These are phyloP conservation scores for Caenorhabditis sp. DNA, from an alignment of 2,888 invertebrate species.

Conservation along the genomic window DNA sequence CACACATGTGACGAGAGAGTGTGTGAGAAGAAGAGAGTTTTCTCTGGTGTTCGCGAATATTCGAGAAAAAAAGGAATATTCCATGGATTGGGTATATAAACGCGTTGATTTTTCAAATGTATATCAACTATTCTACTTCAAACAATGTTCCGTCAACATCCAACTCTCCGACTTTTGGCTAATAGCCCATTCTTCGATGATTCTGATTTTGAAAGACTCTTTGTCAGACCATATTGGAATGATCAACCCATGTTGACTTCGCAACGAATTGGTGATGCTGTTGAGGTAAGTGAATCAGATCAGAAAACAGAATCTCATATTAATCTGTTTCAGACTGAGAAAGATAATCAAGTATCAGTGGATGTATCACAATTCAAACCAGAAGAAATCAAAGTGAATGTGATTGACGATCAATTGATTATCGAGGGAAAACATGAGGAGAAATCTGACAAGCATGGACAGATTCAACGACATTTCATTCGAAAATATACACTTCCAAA, in stretches of 20 bases:
- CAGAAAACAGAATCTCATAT: not conserved
- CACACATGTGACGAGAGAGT: too few relatives aligned
- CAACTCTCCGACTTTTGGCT: not conserved
- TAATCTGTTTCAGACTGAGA: conserved; percentile 31
- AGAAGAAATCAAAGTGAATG: conserved; percentile 63
- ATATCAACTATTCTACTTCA: not conserved
- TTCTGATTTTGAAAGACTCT: conserved; percentile 57
- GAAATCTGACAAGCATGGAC: conserved; percentile 59
- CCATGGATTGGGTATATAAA: too few relatives aligned
- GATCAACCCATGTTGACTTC: conserved; percentile 56
- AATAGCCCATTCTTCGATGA: conserved; percentile 55
- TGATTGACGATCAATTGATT: conserved; percentile 58
- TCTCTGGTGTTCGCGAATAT: too few relatives aligned
- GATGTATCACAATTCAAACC: conserved; percentile 64
- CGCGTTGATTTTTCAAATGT: too few relatives aligned
- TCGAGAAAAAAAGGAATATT: too few relatives aligned
- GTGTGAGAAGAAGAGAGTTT: too few relatives aligned
- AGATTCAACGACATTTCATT: conserved; percentile 56
- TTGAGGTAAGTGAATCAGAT: conserved; percentile 42
- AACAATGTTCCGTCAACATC: not conserved
- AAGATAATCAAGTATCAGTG: conserved; percentile 53
- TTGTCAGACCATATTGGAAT: conserved; percentile 58
- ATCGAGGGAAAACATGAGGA: conserved; percentile 63
- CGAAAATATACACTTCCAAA: conserved; percentile 61
- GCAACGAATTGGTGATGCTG: conserved; percentile 57